Evolutionary conservation across 2,797 vertebrate species (phyloP).

Genomic region (Babyrousa celebensis): DNA sequence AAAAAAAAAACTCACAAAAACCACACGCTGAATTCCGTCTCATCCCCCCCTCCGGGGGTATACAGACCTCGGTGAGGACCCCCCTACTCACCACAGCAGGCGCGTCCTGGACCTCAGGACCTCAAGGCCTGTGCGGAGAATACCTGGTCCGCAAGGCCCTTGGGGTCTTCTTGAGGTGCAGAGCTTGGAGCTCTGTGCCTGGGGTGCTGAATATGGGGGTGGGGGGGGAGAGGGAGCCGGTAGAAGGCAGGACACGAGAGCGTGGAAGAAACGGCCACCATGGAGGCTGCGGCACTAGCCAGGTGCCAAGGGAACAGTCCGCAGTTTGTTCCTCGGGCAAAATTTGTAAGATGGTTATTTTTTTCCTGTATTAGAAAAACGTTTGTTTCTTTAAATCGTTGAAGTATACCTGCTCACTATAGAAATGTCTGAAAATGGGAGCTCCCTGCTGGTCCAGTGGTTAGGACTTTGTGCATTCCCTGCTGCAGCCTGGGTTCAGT

Average conservation of each 20-base stretch:
- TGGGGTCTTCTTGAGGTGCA: rapidly evolving
- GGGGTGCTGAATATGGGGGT: neutral
- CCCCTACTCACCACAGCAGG: neutral
- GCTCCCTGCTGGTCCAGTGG: too few relatives aligned
- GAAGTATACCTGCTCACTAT: neutral
- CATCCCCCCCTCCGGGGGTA: too few relatives aligned
- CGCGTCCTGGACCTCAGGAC: too few relatives aligned
- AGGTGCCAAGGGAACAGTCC: neutral
- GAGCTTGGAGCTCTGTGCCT: neutral
- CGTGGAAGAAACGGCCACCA: neutral
- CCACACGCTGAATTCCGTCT: too few relatives aligned
- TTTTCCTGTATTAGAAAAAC: neutral
- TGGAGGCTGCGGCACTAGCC: too few relatives aligned
- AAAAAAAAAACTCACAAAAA: too few relatives aligned
- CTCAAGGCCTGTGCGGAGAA: neutral
- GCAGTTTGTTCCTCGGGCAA: neutral
- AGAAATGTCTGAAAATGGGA: neutral
- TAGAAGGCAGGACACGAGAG: too few relatives aligned
- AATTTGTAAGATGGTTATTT: neutral
- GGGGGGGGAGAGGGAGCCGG: neutral
- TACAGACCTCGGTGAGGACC: too few relatives aligned
- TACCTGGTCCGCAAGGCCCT: neutral
- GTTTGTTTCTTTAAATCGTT: neutral
- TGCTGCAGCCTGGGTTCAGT: too few relatives aligned
- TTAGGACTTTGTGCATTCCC: too few relatives aligned